These are phyloP conservation scores for Pseudomyrmex flavicornis DNA, from an alignment of 1,140 invertebrate species.

Conservation along the genomic window DNA sequence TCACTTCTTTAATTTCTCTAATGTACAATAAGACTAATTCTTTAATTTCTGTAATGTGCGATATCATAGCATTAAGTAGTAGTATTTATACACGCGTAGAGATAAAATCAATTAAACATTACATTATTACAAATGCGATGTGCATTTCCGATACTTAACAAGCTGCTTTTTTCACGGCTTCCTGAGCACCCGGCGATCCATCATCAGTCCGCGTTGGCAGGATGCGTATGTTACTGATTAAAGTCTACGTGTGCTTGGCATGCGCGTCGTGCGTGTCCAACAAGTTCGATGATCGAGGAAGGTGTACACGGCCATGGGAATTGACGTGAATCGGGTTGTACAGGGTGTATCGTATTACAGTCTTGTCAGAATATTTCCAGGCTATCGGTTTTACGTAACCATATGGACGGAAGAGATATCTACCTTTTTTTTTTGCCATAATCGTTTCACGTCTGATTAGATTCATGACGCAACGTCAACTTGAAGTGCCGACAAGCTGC, in stretches of 20 bases:
- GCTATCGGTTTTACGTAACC: slow-evolving; percentile 25
- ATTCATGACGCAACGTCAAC: not conserved
- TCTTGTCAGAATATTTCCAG: slow-evolving; percentile 39
- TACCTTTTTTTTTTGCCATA: not conserved
- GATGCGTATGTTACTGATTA: slow-evolving; percentile 58
- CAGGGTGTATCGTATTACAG: slow-evolving; percentile 64
- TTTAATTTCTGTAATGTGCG: not conserved
- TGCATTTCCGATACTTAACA: slow-evolving; percentile 12
- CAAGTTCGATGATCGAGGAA: slow-evolving; percentile 69
- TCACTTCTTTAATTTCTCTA: too few relatives aligned
- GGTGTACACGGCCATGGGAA: slow-evolving; percentile 48
- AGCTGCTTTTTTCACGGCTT: slow-evolving; percentile 23
- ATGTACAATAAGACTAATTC: too few relatives aligned
- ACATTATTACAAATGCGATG: slow-evolving; percentile 38
- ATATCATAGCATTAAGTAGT: not conserved
- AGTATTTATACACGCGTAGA: not conserved
- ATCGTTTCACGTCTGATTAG: slow-evolving; percentile 34
- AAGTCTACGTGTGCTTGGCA: slow-evolving; percentile 32
- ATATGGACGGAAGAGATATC: not conserved
- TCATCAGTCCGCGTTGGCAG: slow-evolving; percentile 33
- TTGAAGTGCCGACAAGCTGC: not conserved
- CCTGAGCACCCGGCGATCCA: slow-evolving; percentile 16
- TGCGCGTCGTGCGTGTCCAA: slow-evolving; percentile 57
- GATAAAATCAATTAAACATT: slow-evolving; percentile 24
- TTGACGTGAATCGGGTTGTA: slow-evolving; percentile 54